These are phyloP conservation scores for Phyto melanocephala DNA, from an alignment of 2,888 invertebrate species.

Conservation along the genomic window DNA sequence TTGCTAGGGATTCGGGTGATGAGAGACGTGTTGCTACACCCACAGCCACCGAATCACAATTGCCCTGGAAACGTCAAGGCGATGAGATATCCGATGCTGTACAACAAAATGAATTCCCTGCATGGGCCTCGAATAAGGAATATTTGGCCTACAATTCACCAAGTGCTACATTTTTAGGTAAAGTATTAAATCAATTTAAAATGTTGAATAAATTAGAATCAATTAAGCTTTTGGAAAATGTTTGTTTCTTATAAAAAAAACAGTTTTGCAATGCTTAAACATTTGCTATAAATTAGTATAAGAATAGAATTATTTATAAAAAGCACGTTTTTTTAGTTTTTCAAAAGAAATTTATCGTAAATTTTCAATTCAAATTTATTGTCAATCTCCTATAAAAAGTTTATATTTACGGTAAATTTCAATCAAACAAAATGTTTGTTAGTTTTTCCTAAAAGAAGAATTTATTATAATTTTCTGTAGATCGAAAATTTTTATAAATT, in stretches of 20 bases:
- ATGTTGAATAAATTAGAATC: too few relatives aligned
- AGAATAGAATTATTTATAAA: too few relatives aligned
- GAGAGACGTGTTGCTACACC: slow-evolving; percentile 89
- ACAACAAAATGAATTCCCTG: slow-evolving; percentile 93
- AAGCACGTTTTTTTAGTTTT: not conserved
- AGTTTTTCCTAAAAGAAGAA: too few relatives aligned
- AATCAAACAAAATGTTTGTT: too few relatives aligned
- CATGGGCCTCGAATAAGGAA: slow-evolving; percentile 97
- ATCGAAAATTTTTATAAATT: too few relatives aligned
- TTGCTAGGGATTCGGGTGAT: slow-evolving; percentile 80
- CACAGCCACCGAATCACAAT: slow-evolving; percentile 92
- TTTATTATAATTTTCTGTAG: too few relatives aligned
- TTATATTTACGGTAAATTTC: too few relatives aligned
- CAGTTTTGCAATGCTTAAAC: not conserved
- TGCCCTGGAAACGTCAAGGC: slow-evolving; percentile 94
- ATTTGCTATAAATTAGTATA: too few relatives aligned
- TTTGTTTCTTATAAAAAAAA: not conserved
- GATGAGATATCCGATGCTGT: slow-evolving; percentile 85
- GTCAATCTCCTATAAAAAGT: too few relatives aligned
- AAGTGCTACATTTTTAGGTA: slow-evolving; percentile 94
- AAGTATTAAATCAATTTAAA: slow-evolving; percentile 65
- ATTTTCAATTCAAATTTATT: too few relatives aligned
- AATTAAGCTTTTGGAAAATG: too few relatives aligned
- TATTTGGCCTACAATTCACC: slow-evolving; percentile 95
- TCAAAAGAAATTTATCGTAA: not conserved